phyloP scores from a whole-genome alignment of 2,888 invertebrate species.

The Bibio marci region DNA sequence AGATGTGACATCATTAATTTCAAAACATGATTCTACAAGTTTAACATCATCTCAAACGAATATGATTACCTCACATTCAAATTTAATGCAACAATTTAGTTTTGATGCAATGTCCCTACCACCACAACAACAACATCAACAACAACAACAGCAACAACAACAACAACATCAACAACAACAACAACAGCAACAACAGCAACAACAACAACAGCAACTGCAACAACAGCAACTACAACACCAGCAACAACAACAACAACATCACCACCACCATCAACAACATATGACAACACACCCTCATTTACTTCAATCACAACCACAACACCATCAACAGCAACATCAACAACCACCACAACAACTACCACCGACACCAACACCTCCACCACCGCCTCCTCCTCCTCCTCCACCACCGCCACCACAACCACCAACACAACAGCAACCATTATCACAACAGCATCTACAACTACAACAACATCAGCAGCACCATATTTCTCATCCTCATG shows the following conservation, averaged over 20 bases:
- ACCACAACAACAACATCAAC: no score
- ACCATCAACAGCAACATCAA: neutral
- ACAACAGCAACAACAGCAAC: neutral
- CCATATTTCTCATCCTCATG: no score
- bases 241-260: neutral
- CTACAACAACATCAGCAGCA: conserved; percentile 1
- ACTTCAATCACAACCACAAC: neutral
- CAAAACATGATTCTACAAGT: conserved; percentile 4
- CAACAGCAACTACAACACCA: neutral
- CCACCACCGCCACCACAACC: neutral
- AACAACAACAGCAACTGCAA: neutral
- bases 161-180: neutral
- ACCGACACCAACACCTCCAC: neutral
- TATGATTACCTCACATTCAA: conserved; percentile 8
- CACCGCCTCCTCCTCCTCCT: conserved; percentile 16
- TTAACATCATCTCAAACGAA: conserved; percentile 9
- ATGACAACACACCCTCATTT: neutral
- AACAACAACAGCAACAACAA: conserved; percentile 3
- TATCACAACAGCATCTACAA: conserved; percentile 16
- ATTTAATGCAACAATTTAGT: conserved; percentile 20
- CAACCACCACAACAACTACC: neutral
- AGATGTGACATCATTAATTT: conserved; percentile 21
- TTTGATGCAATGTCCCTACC: conserved; percentile 15
- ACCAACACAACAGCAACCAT: conserved; percentile 12
- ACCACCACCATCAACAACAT: conserved; percentile 16